A percentile compares a stretch with the other conserved stretches of the same genome.
Evolutionary conservation across 2,113 vertebrate species (phyloP).

Genomic region (Geococcyx californianus): DNA sequence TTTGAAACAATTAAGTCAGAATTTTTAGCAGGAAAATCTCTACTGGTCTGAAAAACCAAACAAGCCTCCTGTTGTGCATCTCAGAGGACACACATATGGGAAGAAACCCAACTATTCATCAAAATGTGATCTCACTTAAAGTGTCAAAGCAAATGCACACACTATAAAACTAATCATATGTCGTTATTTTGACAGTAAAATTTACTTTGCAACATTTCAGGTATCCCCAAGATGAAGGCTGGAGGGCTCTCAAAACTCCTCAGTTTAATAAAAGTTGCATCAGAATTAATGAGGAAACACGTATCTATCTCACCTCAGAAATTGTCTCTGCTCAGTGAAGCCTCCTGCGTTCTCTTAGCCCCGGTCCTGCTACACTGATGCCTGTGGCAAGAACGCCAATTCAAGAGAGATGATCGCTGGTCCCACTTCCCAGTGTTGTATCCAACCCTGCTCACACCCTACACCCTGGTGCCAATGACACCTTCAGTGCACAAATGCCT

Average conservation of each 20-base stretch:
- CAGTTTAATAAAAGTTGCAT: not conserved
- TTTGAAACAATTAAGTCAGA: not conserved
- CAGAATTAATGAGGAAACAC: not conserved
- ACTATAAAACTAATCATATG: not conserved
- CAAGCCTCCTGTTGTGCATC: not conserved
- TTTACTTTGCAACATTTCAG: not conserved
- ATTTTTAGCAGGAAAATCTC: not conserved
- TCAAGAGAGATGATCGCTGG: accelerated
- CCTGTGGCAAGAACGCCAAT: not conserved
- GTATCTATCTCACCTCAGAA: not conserved
- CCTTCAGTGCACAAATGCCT: not conserved
- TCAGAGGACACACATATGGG: not conserved
- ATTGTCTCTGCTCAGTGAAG: not conserved
- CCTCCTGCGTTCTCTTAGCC: not conserved
- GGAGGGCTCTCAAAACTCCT: not conserved
- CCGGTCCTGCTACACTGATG: not conserved
- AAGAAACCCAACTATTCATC: not conserved
- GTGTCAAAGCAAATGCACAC: not conserved
- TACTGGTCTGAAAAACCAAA: not conserved
- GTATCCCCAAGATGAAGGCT: not conserved
- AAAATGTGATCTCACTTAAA: not conserved
- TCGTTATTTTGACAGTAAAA: not conserved
- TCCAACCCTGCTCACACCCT: not conserved
- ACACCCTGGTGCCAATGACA: not conserved
- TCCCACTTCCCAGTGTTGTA: not conserved